Percentiles rank a stretch among this genome's conserved stretches.
Conservation (phyloP, 2,797 vertebrate genomes). For the Tenualosa thibaudeaui region DNA sequence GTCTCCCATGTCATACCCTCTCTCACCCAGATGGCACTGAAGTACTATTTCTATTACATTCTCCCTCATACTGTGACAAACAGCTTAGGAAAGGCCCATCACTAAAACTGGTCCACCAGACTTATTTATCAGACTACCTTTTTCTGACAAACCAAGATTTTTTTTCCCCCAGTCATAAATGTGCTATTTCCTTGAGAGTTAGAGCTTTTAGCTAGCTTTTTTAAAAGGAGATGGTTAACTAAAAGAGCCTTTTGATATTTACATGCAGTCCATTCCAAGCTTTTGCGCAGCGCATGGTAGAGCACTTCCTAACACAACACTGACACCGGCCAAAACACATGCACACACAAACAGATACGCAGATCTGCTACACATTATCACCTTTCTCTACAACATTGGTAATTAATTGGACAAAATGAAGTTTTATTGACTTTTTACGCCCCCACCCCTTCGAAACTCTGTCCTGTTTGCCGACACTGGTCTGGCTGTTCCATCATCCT, state of each 20-base stretch:
- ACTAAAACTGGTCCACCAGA: background rate
- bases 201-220: background rate
- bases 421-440: conserved; percentile 54
- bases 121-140: background rate
- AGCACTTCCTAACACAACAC: background rate
- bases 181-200: background rate
- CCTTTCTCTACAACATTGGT: background rate
- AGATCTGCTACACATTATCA: background rate
- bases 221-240: background rate
- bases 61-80: background rate
- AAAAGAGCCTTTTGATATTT: background rate
- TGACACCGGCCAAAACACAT: background rate
- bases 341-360: background rate
- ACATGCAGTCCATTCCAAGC: background rate
- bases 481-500: conserved; percentile 58
- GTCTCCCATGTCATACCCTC: background rate
- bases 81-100: background rate
- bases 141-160: background rate
- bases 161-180: background rate
- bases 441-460: background rate
- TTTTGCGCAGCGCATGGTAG: background rate
- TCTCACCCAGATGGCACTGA: background rate
- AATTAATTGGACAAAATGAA: conserved; percentile 49
- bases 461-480: conserved; percentile 48
- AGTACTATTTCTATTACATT: too few relatives aligned